Evolutionary conservation across 1,140 invertebrate genomes (phyloP).

Genomic region (Monomorium pharaonis): DNA sequence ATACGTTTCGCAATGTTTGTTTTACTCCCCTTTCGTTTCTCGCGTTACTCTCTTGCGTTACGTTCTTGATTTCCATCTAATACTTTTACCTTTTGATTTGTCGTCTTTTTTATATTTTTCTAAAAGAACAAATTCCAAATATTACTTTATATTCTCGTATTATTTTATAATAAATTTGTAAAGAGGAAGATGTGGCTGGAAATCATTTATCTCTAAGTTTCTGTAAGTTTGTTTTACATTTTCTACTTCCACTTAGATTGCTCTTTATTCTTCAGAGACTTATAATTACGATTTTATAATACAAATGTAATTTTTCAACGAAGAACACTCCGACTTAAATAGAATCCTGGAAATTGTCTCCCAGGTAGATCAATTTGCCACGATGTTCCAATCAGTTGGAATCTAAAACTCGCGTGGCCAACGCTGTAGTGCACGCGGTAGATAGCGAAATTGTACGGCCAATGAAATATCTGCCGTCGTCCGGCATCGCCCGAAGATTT

Average conservation of each 20-base stretch:
- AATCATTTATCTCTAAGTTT: slow-evolving; percentile 55
- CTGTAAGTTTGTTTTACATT: slow-evolving; percentile 28
- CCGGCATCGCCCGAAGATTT: slow-evolving; percentile 75
- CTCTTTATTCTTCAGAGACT: neutral
- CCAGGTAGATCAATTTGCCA: neutral
- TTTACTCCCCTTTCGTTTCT: neutral
- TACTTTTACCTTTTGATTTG: slow-evolving; percentile 11
- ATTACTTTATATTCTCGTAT: slow-evolving; percentile 70
- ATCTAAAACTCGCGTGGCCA: slow-evolving; percentile 63
- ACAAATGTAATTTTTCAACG: neutral
- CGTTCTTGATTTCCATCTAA: slow-evolving; percentile 30
- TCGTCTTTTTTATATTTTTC: slow-evolving; percentile 46
- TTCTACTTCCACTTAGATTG: neutral
- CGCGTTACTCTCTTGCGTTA: neutral
- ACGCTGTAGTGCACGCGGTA: slow-evolving; percentile 53
- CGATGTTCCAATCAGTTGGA: slow-evolving; percentile 36
- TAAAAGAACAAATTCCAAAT: slow-evolving; percentile 34
- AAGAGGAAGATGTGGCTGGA: slow-evolving; percentile 61
- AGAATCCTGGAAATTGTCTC: slow-evolving; percentile 3
- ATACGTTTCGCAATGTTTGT: slow-evolving; percentile 75
- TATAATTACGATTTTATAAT: neutral
- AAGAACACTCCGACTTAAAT: neutral
- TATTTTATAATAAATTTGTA: slow-evolving; percentile 74
- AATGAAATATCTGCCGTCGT: slow-evolving; percentile 76
- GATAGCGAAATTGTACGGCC: slow-evolving; percentile 69